Evolutionary conservation across 2,888 invertebrate species (phyloP), one percentile per base, ranked within the genome.

Genomic region (Drosophila heteroneura): DNA sequence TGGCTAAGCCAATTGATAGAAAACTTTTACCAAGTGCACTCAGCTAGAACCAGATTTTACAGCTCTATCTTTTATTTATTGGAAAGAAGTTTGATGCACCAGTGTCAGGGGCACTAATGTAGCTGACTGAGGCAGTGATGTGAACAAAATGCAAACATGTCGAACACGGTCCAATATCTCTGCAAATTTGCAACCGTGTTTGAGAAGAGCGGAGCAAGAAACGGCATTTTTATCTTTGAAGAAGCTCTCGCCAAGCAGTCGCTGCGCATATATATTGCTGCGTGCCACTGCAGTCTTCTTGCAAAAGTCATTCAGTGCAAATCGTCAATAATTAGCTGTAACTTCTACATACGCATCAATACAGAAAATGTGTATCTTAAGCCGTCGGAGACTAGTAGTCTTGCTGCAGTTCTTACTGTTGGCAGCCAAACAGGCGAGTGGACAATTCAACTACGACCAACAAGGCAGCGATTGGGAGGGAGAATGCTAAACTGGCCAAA

Each of bases 381-480:
- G 39, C 16, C 26, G 44, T 44, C 56, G 12, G 26, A 66, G 57
- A 14, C 30, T 59, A 5, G 22, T 59, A 6, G 37, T 52, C 14
- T n/a, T 44, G 30, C 9, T 70, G 7, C 70, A 60, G 35, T 22
- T 74, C 14, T 7, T 70, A 7, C 12, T 79, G 9, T 37, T 84
- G 28, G 26, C 30, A 0, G 54, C 33, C 2, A 76, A 85, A 1
- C 26, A 22, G 6, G 71, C 74, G 5, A 82, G 64, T 35, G 82
- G 82, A 4, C 68, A 76, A n/a, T 87, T 68, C 16, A 83, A 88
- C 67, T 86, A 86, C 30, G 85, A 87, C 59, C 16, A 76, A 2
- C 83, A 88, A 49, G 87, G 88, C 6, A 59, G 53, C 1, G 83
- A 88, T 58, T 87, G 87, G 87, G 10, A n/a, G 4, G 88, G 88